Evolutionary conservation across 1,140 invertebrate genomes (phyloP), one percentile per base, ranked within the genome.

Genomic region (Drosophila saltans): DNA sequence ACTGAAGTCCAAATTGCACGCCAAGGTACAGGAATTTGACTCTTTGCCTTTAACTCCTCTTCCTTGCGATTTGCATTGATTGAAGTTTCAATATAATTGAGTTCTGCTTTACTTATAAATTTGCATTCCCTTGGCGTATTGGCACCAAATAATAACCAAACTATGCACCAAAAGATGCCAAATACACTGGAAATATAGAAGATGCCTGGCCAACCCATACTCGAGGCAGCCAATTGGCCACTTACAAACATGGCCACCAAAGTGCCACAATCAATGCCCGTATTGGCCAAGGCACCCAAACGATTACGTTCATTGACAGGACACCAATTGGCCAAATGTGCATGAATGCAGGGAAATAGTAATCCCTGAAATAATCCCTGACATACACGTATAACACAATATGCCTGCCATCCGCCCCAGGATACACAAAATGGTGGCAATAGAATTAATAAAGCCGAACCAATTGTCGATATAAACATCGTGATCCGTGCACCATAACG

Each of bases 301-400:
- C 93, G 91, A 10, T 94, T 94, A 33, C 94, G 91, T 90, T 96
- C 95, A 7, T 93, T 81, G 1, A 91, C 84, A 0, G 95, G 95
- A 30, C 93, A 94, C 97, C 97, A 98, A 81, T 96, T 96, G 0
- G 96, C 95, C 71, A 98, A 92, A 2, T 98, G 92, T 0, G 95
- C 95, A 77, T 98, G 97, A 4, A 96, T 93, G 57, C 95, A 94
- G 0, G 97, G 97, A 80, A 96, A 96, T 5, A 96, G 93, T 1
- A 96, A 94, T 8, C 97, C 97, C 93, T 98, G 95, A 26, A 93
- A 94, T 0, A 98, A 85, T 0, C 97, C 97, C 92, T 96, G 95
- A 0, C 96, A 71, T 0, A 97, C 94, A 33, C 97, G 93, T 10
- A 95, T 93, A 78, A 91, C 90, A 85, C 62, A 96, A 90, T 66